Percentiles rank a stretch among this genome's conserved stretches.
Conservation (phyloP, 1,140 invertebrate genomes). For the Gryon sp. region DNA sequence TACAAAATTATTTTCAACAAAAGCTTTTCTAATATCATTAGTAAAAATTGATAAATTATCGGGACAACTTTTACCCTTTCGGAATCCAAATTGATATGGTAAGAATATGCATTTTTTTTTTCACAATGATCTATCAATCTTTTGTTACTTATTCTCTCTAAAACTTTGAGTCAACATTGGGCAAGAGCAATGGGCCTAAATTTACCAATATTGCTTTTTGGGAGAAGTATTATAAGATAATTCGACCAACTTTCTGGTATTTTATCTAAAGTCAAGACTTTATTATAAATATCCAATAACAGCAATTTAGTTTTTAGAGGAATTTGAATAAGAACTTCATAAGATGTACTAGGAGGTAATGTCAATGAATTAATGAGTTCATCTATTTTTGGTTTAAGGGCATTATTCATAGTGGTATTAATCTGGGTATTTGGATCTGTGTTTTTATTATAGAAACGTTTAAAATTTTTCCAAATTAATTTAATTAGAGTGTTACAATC, state of each 20-base stretch:
- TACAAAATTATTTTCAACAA: not conserved
- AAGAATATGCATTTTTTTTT: slow-evolving; percentile 17
- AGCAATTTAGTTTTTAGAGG: not conserved
- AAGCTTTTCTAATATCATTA: slow-evolving; percentile 6
- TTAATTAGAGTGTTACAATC: not conserved
- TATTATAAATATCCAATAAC: not conserved
- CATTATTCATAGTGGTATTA: slow-evolving; percentile 20
- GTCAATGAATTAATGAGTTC: not conserved
- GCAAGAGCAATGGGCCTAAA: slow-evolving; percentile 46
- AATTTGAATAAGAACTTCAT: not conserved
- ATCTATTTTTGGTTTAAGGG: not conserved
- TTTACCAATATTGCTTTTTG: slow-evolving; percentile 18
- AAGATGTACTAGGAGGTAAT: no score
- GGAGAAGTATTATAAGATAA: slow-evolving; percentile 10
- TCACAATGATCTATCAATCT: slow-evolving; percentile 10
- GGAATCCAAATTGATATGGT: slow-evolving; percentile 22
- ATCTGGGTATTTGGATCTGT: not conserved
- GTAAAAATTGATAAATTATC: slow-evolving; percentile 18
- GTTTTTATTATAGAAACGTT: slow-evolving; percentile 33
- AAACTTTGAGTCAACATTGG: slow-evolving; percentile 33
- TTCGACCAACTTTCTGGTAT: not conserved
- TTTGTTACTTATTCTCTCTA: slow-evolving; percentile 51
- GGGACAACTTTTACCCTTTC: slow-evolving; percentile 12
- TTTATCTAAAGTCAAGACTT: not conserved
- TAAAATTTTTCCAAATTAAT: slow-evolving; percentile 16